Evolutionary conservation across 2,888 invertebrate genomes (phyloP).

Genomic region (Cosmia trapezina): DNA sequence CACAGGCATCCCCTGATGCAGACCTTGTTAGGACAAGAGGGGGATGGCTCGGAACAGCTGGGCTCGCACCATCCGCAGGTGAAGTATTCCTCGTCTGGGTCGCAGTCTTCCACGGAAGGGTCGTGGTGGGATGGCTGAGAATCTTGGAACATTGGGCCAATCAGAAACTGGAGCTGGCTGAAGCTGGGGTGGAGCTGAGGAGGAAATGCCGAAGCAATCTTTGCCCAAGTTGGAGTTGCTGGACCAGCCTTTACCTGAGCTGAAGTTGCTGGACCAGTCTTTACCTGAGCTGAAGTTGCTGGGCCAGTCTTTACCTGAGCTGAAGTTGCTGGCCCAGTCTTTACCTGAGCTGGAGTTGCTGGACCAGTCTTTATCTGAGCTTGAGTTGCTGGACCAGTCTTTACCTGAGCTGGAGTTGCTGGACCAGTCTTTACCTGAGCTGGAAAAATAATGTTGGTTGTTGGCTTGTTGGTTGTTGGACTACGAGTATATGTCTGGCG

Average conservation of each 20-base stretch:
- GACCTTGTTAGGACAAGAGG: slow-evolving; percentile 71
- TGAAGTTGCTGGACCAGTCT: not conserved
- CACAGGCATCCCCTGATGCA: slow-evolving; percentile 83
- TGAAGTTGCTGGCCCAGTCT: not conserved
- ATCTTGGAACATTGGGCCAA: slow-evolving; percentile 20
- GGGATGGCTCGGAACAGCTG: slow-evolving; percentile 77
- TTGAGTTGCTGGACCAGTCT: not conserved
- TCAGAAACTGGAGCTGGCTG: not conserved
- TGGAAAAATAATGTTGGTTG: slow-evolving; percentile 7
- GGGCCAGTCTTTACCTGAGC: not conserved
- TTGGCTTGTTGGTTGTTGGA: too few relatives aligned
- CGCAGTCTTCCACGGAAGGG: slow-evolving; percentile 79
- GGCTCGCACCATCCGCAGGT: slow-evolving; percentile 84
- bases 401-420: slow-evolving; percentile 13
- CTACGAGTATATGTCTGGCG: too few relatives aligned
- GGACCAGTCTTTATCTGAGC: not conserved
- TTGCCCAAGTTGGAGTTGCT: not conserved
- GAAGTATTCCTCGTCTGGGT: slow-evolving; percentile 78
- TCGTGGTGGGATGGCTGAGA: slow-evolving; percentile 37
- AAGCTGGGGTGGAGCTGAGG: slow-evolving; percentile 7
- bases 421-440: not conserved
- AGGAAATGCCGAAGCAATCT: not conserved
- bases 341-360: slow-evolving; percentile 13
- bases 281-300: slow-evolving; percentile 9
- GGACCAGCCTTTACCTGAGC: not conserved